These are phyloP conservation scores for Limenitis camilla DNA, from an alignment of 2,888 invertebrate genomes.

Conservation along the genomic window DNA sequence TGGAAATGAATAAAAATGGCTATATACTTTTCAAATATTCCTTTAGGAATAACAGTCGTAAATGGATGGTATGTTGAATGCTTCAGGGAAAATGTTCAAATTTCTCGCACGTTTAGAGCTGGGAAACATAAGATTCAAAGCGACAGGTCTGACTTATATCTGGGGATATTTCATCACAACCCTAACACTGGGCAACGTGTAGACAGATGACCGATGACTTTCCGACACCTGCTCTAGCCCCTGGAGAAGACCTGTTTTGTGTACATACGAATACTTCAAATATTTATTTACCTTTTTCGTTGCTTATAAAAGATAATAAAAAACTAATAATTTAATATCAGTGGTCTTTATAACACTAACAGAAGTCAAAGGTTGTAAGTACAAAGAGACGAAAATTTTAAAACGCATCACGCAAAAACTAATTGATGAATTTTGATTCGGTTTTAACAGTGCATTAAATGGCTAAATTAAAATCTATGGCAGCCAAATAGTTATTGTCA, in stretches of 20 bases:
- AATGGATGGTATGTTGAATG: not conserved
- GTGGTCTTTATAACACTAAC: not conserved
- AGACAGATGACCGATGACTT: slow-evolving; percentile 13
- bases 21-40: not conserved
- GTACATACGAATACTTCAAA: not conserved
- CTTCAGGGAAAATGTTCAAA: not conserved
- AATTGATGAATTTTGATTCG: too few species aligned
- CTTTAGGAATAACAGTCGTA: not conserved
- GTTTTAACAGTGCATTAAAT: too few species aligned
- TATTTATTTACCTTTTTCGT: not conserved
- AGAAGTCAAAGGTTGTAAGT: too few species aligned
- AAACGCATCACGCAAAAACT: too few species aligned
- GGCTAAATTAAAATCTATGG: too few species aligned
- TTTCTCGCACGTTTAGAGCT: not conserved
- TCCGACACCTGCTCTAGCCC: slow-evolving; percentile 7
- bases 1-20: too few species aligned
- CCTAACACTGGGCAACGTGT: slow-evolving; percentile 9
- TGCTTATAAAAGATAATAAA: too few species aligned
- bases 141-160: slow-evolving; percentile 4
- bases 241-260: not conserved
- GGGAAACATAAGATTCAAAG: not conserved
- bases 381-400: too few species aligned
- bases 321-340: not conserved
- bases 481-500: too few species aligned
- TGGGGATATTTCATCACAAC: slow-evolving; percentile 9